Base-by-base conservation (phyloP, 2,888 invertebrate species). In the Pristionchus arcanus region DNA sequence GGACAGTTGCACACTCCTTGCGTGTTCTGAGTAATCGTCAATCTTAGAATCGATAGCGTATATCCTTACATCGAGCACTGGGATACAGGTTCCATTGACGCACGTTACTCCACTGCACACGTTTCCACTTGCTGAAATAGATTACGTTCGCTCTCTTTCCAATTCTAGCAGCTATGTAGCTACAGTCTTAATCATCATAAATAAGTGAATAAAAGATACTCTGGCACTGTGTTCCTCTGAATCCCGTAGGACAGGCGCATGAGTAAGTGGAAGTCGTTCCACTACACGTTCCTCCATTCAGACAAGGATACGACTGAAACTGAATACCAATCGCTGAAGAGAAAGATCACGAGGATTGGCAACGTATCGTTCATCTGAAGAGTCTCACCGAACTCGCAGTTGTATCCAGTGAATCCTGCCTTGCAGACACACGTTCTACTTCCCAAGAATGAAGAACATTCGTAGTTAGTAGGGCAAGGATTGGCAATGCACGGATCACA, bases 261-360 rank as follows among this genome's bases (percentile, higher is more conserved):
- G 42, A n/a, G 25, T 53, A 83, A 19, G 74, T 34, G 34, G 37
- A 21, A 21, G 53, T 49, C 11, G 28, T 34, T 42, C 81, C 81
- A n/a, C 21, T 49, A 25, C 81, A 83, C 19, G 81, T 83, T 83
- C 81, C 81, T 15, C 81, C 81, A 53, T 83, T 83, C 25, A 83
- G n/a, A 53, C 81, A 83, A 0, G 81, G 81, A 49, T 83, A 83
- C n/a, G 49, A 53, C 31, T 28, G 31, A 49, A 49, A 83, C 13
- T 42, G 81, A 49, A 53, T 53, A 9, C 49, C 42, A 11, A 74
- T 34, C 13, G 15, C 74, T 74, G 74, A 74, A 74, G 1, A 34
- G 15, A 28, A 19, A 15, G 34, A 11, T 31, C 34, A 19, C n/a
- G n/a, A n/a, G n/a, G n/a, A 21, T 16, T 25, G n/a, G n/a, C n/a